These are phyloP conservation scores for Botrylloides violaceus DNA, from an alignment of 23 tunicate genomes.

Conservation along the genomic window DNA sequence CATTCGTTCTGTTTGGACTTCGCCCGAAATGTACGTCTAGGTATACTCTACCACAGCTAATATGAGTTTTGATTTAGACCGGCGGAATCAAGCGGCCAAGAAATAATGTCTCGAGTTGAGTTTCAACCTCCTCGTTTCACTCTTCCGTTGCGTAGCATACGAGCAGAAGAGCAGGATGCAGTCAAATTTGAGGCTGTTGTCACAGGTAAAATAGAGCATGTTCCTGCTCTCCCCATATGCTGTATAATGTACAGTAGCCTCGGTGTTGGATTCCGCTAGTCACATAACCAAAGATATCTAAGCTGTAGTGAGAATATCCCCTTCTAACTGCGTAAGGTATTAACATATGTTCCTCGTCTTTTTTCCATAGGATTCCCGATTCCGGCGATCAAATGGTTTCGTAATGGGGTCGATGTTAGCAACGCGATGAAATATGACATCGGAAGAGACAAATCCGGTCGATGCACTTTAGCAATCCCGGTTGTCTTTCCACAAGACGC, in stretches of 20 bases:
- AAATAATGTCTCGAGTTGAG: conserved; percentile 23
- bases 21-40: no score
- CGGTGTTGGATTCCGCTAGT: not conserved
- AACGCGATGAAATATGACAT: conserved; percentile 59
- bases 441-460: conserved; percentile 32
- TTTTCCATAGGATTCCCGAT: conserved; percentile 50
- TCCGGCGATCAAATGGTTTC: conserved; percentile 85
- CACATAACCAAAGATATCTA: no score
- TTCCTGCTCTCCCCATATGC: not conserved
- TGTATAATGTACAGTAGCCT: not conserved
- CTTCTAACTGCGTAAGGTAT: no score
- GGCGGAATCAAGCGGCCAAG: conserved; percentile 20
- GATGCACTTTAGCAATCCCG: conserved; percentile 29
- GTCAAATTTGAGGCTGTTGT: conserved; percentile 70
- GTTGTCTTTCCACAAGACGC: conserved; percentile 82
- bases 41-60: no score
- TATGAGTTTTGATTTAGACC: no score
- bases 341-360: no score
- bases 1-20: no score
- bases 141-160: conserved; percentile 53
- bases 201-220: conserved; percentile 32
- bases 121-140: conserved; percentile 58
- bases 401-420: conserved; percentile 63
- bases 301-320: no score
- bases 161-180: conserved; percentile 56